These are phyloP conservation scores for Lasaia peninsularis DNA, from an alignment of 1,140 invertebrate species.

Conservation along the genomic window DNA sequence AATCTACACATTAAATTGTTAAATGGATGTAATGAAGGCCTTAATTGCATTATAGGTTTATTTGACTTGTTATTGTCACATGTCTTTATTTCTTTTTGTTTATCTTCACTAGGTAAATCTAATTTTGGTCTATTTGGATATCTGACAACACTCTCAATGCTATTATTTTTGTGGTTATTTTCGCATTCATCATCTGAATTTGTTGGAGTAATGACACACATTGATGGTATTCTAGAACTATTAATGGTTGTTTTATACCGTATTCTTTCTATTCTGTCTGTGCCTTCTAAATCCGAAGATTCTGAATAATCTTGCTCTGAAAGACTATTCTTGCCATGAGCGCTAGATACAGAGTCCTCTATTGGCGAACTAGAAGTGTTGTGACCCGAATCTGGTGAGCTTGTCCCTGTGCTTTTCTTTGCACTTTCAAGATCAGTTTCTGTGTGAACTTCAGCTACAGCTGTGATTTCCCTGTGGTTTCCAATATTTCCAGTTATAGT, in stretches of 20 bases:
- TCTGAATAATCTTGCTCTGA: conserved; percentile 87
- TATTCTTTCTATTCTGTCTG: conserved; percentile 90
- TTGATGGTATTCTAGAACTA: conserved; percentile 91
- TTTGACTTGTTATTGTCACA: conserved; percentile 48
- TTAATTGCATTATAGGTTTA: conserved; percentile 56
- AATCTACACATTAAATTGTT: conserved; percentile 82
- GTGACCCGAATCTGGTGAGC: conserved; percentile 87
- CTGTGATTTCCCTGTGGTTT: conserved; percentile 67
- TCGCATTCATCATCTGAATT: conserved; percentile 90
- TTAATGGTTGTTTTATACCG: conserved; percentile 91
- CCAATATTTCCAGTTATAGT: conserved; percentile 67
- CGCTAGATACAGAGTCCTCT: conserved; percentile 83
- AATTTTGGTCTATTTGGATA: conserved; percentile 61
- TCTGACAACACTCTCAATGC: conserved; percentile 30
- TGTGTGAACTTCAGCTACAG: conserved; percentile 79
- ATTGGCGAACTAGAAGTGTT: conserved; percentile 89
- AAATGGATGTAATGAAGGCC: conserved; percentile 75
- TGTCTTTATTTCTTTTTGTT: conserved; percentile 42
- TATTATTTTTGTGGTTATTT: conserved; percentile 46
- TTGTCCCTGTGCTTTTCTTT: conserved; percentile 78
- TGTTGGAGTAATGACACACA: conserved; percentile 94
- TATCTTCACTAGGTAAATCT: conserved; percentile 64
- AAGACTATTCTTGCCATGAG: conserved; percentile 81
- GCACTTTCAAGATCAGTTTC: conserved; percentile 76
- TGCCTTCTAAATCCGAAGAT: conserved; percentile 90